Evolutionary conservation across 2,888 invertebrate species (phyloP).

Genomic region (Villa cingulata): DNA sequence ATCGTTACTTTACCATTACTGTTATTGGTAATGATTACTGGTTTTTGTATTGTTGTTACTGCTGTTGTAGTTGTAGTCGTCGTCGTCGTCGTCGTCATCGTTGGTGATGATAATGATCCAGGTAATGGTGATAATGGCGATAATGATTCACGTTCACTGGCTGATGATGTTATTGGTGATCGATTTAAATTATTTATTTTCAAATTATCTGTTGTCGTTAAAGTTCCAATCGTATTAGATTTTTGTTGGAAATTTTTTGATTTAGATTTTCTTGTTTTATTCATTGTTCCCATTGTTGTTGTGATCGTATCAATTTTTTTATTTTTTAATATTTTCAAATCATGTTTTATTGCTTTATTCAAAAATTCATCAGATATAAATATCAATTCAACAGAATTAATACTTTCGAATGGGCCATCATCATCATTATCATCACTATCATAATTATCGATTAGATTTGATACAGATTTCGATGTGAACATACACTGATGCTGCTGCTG

Average conservation of each 20-base stretch:
- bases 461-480: constrained; percentile 10
- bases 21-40: no score
- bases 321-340: constrained; percentile 13
- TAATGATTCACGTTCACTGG: constrained; percentile 2
- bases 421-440: constrained; percentile 6
- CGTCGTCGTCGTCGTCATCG: background rate
- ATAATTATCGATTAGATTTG: constrained; percentile 4
- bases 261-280: background rate
- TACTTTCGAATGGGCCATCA: constrained; percentile 12
- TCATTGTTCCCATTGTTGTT: background rate
- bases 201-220: no score
- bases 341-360: constrained; percentile 15
- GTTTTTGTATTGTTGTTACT: background rate
- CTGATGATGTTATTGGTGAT: background rate
- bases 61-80: background rate
- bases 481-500: background rate
- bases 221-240: no score
- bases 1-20: background rate
- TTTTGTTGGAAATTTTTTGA: constrained; percentile 1
- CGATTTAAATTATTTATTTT: background rate
- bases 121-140: background rate
- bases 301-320: constrained; percentile 2
- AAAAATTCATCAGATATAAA: constrained; percentile 19
- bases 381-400: constrained; percentile 18
- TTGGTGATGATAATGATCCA: no score